Evolutionary conservation across 2,888 invertebrate species (phyloP), one percentile per base, ranked within the genome.

Genomic region (Nycteola revayana): DNA sequence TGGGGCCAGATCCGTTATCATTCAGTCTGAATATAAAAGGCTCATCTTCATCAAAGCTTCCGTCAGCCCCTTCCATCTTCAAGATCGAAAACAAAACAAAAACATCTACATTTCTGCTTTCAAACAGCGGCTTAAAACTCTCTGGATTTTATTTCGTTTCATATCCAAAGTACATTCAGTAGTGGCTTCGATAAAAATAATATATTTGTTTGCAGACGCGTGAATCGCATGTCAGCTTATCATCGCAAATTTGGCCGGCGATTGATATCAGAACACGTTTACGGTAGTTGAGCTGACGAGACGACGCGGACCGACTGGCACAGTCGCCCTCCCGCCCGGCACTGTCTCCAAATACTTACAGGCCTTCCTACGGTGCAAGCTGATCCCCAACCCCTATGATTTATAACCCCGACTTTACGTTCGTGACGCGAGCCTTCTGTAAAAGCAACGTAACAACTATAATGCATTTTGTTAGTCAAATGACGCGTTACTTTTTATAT

Each of bases 1-100:
- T 92, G n/a, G 94, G 94, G 55, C 94, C 94, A 28, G 90, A 88
- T 11, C 94, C 94, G 61, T 91, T 93, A 62, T 94, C 94, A 74
- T 94, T 94, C 43, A 94, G 85, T 47, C 93, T 90, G 75, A 93
- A 94, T 64, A 94, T 88, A 68, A 94, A 94, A 22, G 94, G 94
- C 39, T 92, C 93, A 58, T 93, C 92, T 69, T 69, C 85, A 65
- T 80, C 90, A 66, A 64, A 65, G 34, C 63, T 59, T 42, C 70
- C 72, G 48, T 83, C 83, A 89, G 90, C 90, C 51, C 48, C 64
- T 60, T 52, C 35, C 37, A 32, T 25, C 23, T 34, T 34, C 38
- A 46, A 25, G 30, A 44, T 29, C 38, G 32, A 35, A 39, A 36
- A 36, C 21, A 20, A 8, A 14, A 47, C 30, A 11, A 27, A 32